A percentile compares a stretch with the other conserved stretches of the same genome.
phyloP scores from a whole-genome alignment of 2,888 invertebrate species.

The Ditylenchus weischeri region DNA sequence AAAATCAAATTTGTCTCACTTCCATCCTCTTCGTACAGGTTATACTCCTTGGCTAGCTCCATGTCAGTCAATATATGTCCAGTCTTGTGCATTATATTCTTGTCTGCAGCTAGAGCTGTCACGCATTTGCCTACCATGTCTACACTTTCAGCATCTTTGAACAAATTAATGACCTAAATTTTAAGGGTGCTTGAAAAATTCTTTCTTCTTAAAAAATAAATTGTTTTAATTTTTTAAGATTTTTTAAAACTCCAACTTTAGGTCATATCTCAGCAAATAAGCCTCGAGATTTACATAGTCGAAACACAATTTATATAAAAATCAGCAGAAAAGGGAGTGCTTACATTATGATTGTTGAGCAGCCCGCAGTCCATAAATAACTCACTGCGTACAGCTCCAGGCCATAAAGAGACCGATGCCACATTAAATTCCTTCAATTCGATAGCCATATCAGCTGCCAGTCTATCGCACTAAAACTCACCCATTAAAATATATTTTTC shows the following conservation, averaged over 20 bases:
- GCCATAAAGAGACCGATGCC: constrained; percentile 61
- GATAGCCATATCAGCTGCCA: constrained; percentile 61
- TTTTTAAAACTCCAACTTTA: too few relatives aligned
- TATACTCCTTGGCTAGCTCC: constrained; percentile 58
- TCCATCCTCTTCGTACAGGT: constrained; percentile 58
- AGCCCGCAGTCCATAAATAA: constrained; percentile 13
- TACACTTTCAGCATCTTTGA: neutral
- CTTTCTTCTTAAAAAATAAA: too few relatives aligned
- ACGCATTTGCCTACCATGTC: constrained; percentile 33
- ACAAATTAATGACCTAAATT: neutral
- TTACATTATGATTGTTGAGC: neutral
- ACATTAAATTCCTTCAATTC: constrained; percentile 59
- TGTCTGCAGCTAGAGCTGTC: constrained; percentile 52
- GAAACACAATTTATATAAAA: too few relatives aligned
- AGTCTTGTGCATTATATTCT: constrained; percentile 52
- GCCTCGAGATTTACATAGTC: too few relatives aligned
- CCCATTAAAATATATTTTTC: neutral
- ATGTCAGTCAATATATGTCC: constrained; percentile 56
- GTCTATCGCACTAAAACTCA: constrained; percentile 36
- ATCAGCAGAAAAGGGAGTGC: neutral
- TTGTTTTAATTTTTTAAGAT: too few relatives aligned
- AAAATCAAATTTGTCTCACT: constrained; percentile 1
- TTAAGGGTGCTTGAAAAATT: too few relatives aligned
- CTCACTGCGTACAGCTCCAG: constrained; percentile 60
- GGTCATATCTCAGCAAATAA: too few relatives aligned